Base-by-base conservation (phyloP, 2,113 vertebrate genomes). In the Psittacula cyanocephala region DNA sequence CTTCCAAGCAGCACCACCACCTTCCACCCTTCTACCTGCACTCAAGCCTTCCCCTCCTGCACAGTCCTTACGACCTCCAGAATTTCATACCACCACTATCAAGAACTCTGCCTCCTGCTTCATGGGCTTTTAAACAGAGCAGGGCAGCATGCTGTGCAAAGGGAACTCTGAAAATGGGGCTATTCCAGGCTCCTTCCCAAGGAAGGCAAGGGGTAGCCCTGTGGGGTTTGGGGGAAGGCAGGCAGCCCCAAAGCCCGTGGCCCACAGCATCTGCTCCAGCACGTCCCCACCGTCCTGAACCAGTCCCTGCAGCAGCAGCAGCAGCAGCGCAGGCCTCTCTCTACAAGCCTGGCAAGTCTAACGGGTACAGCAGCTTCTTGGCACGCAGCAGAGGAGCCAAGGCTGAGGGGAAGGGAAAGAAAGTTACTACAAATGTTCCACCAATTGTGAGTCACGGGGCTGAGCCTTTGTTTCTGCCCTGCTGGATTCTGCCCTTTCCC, bases 291-390 rank as follows among this genome's bases (percentile, higher is more conserved):
- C 13, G 1, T 13, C 64, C 63, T 9, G 16, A 92, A 86, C 84
- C 89, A 84, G 81, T 47, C 71, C 72, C 86, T 4, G 29, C 64
- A 33, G 72, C 69, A 29, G 57, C 71, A 16, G 50, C 70, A 14
- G 80, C 84, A 33, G 79, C 39, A 6, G 71, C 28, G 27, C 86
- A 81, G 89, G 78, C 59, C 90, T 93, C 85, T 86, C 87, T 93
- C 85, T 86, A 76, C 95, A 96, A 10, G 92, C 95, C 94, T 88
- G 92, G 94, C 96, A 88, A 95, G 95, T 96, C 94, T 75, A 88
- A 97, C 91, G 96, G 94, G 96, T 93, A 78, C 95, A 93, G 83
- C 95, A 88, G 96, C 95, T 96, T 96, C 95, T 59, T 92, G 95
- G 94, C 95, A 88, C 55, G 86, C 44, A 39, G 33, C 43, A 4